Evolutionary conservation across 2,797 vertebrate genomes (phyloP), one percentile per base, ranked within the genome.

Genomic region (Naso thynnoides): DNA sequence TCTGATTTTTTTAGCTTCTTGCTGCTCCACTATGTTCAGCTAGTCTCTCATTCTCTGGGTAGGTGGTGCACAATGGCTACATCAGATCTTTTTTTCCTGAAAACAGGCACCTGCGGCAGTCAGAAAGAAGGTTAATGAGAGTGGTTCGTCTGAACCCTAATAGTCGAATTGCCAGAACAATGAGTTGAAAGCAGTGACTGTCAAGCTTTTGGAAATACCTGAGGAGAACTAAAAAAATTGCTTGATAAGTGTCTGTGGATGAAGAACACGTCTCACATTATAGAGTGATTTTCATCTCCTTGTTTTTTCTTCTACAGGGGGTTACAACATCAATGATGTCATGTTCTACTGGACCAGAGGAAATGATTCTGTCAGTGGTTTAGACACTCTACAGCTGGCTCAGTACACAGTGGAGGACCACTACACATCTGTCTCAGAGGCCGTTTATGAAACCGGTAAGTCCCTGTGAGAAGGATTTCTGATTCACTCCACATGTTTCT

Each of bases 281-380:
- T 8, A 50, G 36, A 47, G 3, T 39, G 2, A 48, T 49, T 36
- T 38, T 41, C 0, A 19, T 21, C 19, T 58, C 1, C 24, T 27
- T 62, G n/a, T n/a, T 45, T 68, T 85, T 29, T 13, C 70, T 78
- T 14, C 57, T 81, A 1, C 83, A 98, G 97, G 96, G 97, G 96
- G 96, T 73, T 98, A 98, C 87, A 98, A 98, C 84, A 93, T 96
- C 80, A 97, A 97, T 47, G 96, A 98, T 81, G 96, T 97, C 52
- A 95, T 93, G 89, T 97, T 98, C 89, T 96, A 97, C 88, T 98
- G 96, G 96, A 97, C 96, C 48, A 93, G 96, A 88, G 96, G 96
- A 76, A 98, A 98, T 52, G 96, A 96, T 81, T 98, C 97, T 0
- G 97, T 98, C 82, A 95, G 95, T 45, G 96, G 97, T 4, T 86